Base-by-base conservation (phyloP, 2,797 vertebrate species). In the Etheostoma nigrum region DNA sequence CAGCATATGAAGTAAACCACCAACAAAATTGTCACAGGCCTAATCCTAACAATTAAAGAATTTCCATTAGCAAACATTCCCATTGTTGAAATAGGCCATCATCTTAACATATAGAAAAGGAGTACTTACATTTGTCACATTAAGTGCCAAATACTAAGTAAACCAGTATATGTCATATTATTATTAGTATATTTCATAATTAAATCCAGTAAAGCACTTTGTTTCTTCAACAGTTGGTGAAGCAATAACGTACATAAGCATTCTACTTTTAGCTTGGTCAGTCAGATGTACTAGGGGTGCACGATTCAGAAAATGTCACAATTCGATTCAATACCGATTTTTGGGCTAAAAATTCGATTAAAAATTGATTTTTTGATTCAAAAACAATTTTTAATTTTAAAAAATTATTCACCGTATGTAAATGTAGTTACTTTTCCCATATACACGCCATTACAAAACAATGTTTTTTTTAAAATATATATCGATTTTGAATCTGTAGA, bases 261-360 rank as follows among this genome's bases (percentile, higher is more conserved):
- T 44, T 12, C 47, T 47, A 52, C 21, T 79, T 67, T 82, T 21
- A 64, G 21, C 14, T 40, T 55, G 25, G 58, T 63, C 13, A 58
- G 19, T 72, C 23, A 72, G 27, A 76, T 1, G 16, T 30, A 61
- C 19, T 79, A 27, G 3, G 27, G 27, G 27, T 27, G 27, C 27
- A 27, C 27, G 4, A 27, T 27, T 27, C 27, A 27, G 27, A 27
- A 27, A 27, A 27, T 27, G 27, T 27, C 27, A 27, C 27, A 27
- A 27, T 4, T 27, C 4, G 1, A 27, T 27, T 27, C 4, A 5
- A 4, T 27, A 27, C 3, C 27, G 4, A 27, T 27, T 27, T 27
- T 27, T 4, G 27, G 27, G 27, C 27, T 27, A 4, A 27, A 27
- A 4, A 27, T 27, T 5, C 4, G 27, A 27, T 27, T 4, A 4